These are phyloP conservation scores for Sinocyclocheilus maitianheensis DNA, from an alignment of 2,113 vertebrate species.

Conservation along the genomic window DNA sequence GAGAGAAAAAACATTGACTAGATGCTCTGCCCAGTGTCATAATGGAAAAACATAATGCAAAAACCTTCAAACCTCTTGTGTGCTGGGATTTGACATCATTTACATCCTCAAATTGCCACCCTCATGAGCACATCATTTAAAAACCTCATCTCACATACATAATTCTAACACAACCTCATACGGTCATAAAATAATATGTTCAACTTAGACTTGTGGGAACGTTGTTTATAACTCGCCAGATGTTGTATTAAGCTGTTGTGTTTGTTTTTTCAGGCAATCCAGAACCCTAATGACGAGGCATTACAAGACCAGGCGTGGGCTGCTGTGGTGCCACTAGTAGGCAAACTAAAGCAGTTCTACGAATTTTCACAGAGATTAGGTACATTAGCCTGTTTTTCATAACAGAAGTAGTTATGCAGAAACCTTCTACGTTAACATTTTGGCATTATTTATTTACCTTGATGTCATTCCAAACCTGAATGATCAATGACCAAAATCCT, in stretches of 20 bases:
- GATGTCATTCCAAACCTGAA: neutral
- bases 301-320: conserved; percentile 95
- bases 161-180: neutral
- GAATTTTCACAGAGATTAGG: conserved; percentile 98
- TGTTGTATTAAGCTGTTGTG: neutral
- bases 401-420: neutral
- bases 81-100: conserved; percentile 5
- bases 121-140: conserved; percentile 3
- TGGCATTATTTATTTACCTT: neutral
- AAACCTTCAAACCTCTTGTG: conserved; percentile 14
- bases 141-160: neutral
- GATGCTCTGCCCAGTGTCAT: conserved; percentile 11
- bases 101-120: conserved; percentile 24
- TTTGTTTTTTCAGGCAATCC: conserved; percentile 84
- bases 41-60: neutral
- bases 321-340: conserved; percentile 92
- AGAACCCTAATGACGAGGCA: conserved; percentile 91
- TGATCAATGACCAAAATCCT: neutral
- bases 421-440: neutral
- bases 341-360: conserved; percentile 98
- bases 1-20: neutral
- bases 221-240: neutral
- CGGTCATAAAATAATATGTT: conserved; percentile 6
- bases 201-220: neutral
- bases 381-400: conserved; percentile 54